Conservation (phyloP, 92 coral and sea anemone genomes). For the Parazoanthus swiftii region DNA sequence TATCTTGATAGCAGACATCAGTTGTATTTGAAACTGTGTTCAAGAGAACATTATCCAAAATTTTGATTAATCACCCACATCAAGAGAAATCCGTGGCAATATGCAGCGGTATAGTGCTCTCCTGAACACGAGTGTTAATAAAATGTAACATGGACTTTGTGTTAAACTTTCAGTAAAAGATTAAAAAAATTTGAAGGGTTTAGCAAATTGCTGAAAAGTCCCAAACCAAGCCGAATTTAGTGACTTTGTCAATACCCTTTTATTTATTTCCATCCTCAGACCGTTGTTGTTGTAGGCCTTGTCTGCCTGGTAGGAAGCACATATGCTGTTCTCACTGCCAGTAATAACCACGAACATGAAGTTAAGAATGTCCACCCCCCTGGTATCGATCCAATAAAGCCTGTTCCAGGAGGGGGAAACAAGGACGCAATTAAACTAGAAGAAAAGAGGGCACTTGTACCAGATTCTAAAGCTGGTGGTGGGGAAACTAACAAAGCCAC, state of each 20-base stretch:
- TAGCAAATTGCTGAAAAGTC: neutral
- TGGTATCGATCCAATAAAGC: constrained; percentile 54
- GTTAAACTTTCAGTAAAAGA: too few species aligned
- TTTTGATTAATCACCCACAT: too few species aligned
- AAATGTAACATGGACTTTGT: too few species aligned
- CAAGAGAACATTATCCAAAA: too few species aligned
- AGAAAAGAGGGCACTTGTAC: neutral
- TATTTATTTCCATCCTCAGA: constrained; percentile 19
- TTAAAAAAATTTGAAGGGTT: neutral
- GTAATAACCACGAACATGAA: constrained; percentile 48
- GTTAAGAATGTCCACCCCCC: constrained; percentile 56
- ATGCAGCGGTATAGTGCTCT: too few species aligned
- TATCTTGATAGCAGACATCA: too few species aligned
- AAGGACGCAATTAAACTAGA: neutral
- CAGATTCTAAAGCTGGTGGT: neutral
- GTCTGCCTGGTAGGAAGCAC: constrained; percentile 72
- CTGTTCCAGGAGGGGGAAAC: constrained; percentile 36
- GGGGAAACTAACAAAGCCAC: neutral
- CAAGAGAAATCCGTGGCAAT: too few species aligned
- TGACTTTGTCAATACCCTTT: neutral
- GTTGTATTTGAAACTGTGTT: too few species aligned
- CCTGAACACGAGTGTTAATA: too few species aligned
- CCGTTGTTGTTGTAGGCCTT: constrained; percentile 61
- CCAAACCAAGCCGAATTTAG: neutral
- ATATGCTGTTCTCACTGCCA: constrained; percentile 64